Conservation (phyloP, 2,113 vertebrate species). For the Otus sunia region DNA sequence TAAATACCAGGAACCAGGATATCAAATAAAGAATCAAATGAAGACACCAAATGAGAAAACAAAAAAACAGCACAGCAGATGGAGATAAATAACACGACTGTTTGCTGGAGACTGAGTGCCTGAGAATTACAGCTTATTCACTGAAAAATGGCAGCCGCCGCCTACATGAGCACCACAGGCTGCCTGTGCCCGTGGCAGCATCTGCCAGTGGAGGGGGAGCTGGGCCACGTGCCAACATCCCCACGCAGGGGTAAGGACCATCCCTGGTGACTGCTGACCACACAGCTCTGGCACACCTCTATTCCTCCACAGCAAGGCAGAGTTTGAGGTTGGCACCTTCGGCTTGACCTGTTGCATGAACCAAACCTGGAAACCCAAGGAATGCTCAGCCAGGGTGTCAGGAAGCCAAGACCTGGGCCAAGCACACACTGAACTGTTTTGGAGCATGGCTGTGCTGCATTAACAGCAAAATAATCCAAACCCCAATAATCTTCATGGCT, state of each 20-base stretch:
- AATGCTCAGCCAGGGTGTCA: background rate
- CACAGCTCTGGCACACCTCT: background rate
- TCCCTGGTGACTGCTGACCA: too few relatives aligned
- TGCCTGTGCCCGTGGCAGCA: background rate
- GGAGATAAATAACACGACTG: background rate
- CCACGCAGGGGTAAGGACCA: background rate
- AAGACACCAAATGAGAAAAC: background rate
- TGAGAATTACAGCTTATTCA: background rate
- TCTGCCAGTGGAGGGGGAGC: background rate
- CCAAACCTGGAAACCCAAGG: background rate
- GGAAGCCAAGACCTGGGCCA: background rate
- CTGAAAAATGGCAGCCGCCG: background rate
- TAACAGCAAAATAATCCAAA: background rate
- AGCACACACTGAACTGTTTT: background rate
- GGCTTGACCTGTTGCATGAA: rapidly evolving
- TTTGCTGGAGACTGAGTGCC: background rate
- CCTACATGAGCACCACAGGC: background rate
- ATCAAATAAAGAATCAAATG: background rate
- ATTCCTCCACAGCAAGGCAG: background rate
- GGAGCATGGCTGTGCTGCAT: rapidly evolving
- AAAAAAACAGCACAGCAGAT: background rate
- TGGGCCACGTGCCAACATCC: rapidly evolving
- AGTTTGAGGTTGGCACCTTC: background rate
- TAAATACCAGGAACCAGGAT: background rate
- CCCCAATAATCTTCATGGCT: too few relatives aligned